phyloP scores from a whole-genome alignment of 2,888 invertebrate species.

The Phyto melanocephala region DNA sequence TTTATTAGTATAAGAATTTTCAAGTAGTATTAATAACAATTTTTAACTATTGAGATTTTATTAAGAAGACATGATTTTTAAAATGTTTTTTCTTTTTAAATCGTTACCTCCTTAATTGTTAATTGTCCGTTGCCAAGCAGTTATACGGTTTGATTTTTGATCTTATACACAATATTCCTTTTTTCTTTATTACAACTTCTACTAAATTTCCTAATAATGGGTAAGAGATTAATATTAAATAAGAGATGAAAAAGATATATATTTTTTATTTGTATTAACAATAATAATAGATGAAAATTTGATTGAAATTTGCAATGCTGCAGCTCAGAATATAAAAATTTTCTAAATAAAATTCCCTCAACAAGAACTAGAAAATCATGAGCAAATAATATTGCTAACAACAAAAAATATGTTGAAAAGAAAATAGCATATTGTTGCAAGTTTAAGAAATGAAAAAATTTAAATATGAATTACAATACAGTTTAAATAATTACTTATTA shows the following conservation, averaged over 20 bases:
- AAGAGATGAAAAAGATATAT: neutral
- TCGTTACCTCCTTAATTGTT: neutral
- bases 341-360: neutral
- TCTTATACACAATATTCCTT: neutral
- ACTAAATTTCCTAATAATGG: neutral
- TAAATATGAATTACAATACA: no score
- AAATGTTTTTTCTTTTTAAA: neutral
- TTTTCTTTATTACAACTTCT: neutral
- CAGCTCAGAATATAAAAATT: neutral
- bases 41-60: no score
- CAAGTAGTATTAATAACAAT: no score
- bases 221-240: slow-evolving; percentile 19
- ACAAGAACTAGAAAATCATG: neutral
- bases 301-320: neutral
- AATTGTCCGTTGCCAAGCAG: neutral
- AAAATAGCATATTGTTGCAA: no score
- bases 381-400: neutral
- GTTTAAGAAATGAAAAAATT: no score
- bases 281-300: neutral
- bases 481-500: no score
- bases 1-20: no score
- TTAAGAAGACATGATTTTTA: no score
- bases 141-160: slow-evolving; percentile 10
- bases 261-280: neutral
- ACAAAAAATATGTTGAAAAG: no score